A percentile compares a stretch with the other conserved stretches of the same genome.
Conservation (phyloP, 2,797 vertebrate genomes). For the Pipistrellus pygmaeus region DNA sequence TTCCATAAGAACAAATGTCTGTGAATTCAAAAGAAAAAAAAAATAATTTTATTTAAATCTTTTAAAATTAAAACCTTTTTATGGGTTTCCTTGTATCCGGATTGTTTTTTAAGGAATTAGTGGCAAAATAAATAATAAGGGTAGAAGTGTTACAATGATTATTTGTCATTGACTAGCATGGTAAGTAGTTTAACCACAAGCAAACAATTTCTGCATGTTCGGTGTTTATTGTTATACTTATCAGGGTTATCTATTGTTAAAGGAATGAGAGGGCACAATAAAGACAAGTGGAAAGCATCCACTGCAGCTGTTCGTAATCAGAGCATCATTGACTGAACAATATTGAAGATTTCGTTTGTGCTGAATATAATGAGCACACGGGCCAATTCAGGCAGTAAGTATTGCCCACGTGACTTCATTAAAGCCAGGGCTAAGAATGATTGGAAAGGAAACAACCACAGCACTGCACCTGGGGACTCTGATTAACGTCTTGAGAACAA, state of each 20-base stretch:
- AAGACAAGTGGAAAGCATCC: conserved; percentile 62
- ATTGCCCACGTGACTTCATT: conserved; percentile 50
- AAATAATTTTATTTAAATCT: neutral
- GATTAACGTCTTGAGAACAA: conserved; percentile 57
- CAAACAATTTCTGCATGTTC: neutral
- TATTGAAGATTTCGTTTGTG: conserved; percentile 62
- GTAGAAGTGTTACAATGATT: conserved; percentile 3
- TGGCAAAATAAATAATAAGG: neutral
- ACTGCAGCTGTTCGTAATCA: conserved; percentile 78
- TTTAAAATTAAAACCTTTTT: neutral
- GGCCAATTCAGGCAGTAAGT: conserved; percentile 69
- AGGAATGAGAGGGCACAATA: neutral
- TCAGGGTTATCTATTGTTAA: conserved; percentile 62
- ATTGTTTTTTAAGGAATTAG: neutral
- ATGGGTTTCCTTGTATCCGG: neutral
- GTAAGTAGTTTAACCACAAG: neutral
- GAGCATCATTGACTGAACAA: conserved; percentile 73
- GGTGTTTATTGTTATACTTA: conserved; percentile 41
- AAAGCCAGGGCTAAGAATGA: neutral
- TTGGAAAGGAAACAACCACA: neutral
- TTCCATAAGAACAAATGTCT: neutral
- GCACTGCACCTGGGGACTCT: neutral
- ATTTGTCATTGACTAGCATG: neutral
- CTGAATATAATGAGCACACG: conserved; percentile 55
- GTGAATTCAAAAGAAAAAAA: neutral